phyloP scores from a whole-genome alignment of 2,888 invertebrate species.

The Creontiades dilutus region DNA sequence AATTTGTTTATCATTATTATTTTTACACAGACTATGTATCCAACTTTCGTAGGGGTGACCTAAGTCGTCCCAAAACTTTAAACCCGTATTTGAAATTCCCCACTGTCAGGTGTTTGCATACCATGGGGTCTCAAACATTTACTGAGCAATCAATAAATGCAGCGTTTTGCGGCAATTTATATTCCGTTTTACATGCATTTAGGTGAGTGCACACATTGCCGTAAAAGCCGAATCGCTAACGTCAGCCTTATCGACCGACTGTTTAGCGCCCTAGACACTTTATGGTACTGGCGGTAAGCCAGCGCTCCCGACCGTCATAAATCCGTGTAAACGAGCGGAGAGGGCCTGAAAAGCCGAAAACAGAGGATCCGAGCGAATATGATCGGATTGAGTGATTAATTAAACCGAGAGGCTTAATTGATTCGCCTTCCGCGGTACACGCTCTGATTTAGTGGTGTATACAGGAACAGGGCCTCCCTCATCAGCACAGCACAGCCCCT shows the following conservation, averaged over 20 bases:
- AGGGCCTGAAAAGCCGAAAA: neutral
- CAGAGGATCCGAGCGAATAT: neutral
- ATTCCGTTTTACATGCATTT: neutral
- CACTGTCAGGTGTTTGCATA: too few relatives aligned
- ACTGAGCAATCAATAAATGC: neutral
- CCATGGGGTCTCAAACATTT: neutral
- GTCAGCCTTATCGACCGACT: slow-evolving; percentile 7
- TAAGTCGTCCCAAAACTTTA: too few relatives aligned
- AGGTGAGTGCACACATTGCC: slow-evolving; percentile 1
- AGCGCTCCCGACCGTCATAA: neutral
- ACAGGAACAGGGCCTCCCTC: slow-evolving; percentile 19
- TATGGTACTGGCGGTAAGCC: neutral
- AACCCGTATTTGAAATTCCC: too few relatives aligned
- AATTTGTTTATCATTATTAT: too few relatives aligned
- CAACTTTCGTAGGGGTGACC: too few relatives aligned
- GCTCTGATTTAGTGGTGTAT: neutral
- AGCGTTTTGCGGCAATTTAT: neutral
- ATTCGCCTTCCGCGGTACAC: slow-evolving; percentile 14
- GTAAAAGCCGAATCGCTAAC: neutral
- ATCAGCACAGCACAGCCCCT: too few relatives aligned
- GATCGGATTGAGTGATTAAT: slow-evolving; percentile 42
- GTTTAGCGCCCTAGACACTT: neutral
- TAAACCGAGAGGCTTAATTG: slow-evolving; percentile 26
- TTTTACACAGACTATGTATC: too few relatives aligned
- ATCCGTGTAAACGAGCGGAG: slow-evolving; percentile 23